Evolutionary conservation across 2,888 invertebrate species (phyloP), one percentile per base, ranked within the genome.

Genomic region (Petrolisthes cinctipes): DNA sequence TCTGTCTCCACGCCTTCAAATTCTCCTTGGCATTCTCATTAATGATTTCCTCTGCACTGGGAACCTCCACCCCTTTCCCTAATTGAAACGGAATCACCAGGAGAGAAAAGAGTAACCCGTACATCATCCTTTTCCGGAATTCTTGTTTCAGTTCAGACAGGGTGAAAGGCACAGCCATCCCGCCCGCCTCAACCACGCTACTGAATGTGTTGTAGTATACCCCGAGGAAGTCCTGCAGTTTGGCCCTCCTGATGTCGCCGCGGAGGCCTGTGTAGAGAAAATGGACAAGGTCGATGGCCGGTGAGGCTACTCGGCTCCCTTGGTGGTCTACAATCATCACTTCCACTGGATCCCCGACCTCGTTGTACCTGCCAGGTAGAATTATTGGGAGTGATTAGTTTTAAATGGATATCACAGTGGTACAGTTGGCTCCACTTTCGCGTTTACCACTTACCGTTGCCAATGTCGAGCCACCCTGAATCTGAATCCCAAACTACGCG

Each of bases 311-410:
- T 5, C 82, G 82, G n/a, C 51, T 9, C 9, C 6, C 1, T 14
- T 82, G 82, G 1, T 71, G 82, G 54, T 82, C 82, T 14, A 82
- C 71, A n/a, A 82, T 11, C 73, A 82, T 82, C 0, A 68, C 82
- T 51, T 82, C 82, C 5, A 82, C 68, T 4, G 82, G 82, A 14
- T 37, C 17, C 20, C 54, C 82, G 4, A 51, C 9, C 2, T 82
- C 71, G 71, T 71, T 68, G 53, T 82, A 82, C n/a, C 82, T 82
- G 82, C 51, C 37, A 51, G 66, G 3, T 66, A 66, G 37, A 37
- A 37, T 37, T 37, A 37, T 37, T 37, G 37, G 37, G 37, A 37
- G 37, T 37, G 37, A 2, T 37, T 37, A 37, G 37, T 37, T 37
- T 37, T 37, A 37, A 37, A 37, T 37, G 37, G 37, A 37, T 37